These are phyloP conservation scores for Chlorops oryzae DNA, from an alignment of 1,140 invertebrate species.

Conservation along the genomic window DNA sequence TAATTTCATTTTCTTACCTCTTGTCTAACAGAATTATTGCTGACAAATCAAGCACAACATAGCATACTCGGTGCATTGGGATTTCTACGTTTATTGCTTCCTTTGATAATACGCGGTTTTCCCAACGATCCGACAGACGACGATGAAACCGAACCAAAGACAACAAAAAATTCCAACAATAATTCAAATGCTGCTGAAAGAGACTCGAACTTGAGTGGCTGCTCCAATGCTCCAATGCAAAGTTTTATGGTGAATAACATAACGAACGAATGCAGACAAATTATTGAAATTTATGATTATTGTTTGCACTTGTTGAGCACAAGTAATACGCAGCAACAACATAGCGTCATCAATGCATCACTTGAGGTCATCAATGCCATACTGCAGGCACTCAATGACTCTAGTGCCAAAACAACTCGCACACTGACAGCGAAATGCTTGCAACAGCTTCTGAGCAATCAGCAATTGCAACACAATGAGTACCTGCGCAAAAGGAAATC, in stretches of 20 bases:
- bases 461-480: conserved; percentile 46
- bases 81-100: conserved; percentile 58
- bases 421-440: conserved; percentile 36
- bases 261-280: conserved; percentile 32
- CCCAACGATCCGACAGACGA: conserved; percentile 29
- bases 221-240: conserved; percentile 11
- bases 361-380: conserved; percentile 69
- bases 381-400: conserved; percentile 51
- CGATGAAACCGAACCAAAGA: conserved; percentile 22
- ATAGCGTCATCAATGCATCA: conserved; percentile 69
- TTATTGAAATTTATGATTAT: conserved; percentile 67
- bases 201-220: conserved; percentile 16
- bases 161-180: conserved; percentile 5
- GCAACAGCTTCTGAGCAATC: conserved; percentile 50
- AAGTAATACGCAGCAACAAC: conserved; percentile 56
- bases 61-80: conserved; percentile 62
- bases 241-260: too few species aligned
- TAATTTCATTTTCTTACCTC: neutral
- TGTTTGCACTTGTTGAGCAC: conserved; percentile 60
- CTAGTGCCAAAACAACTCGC: conserved; percentile 47
- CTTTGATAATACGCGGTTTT: conserved; percentile 49
- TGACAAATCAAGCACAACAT: conserved; percentile 51
- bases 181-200: neutral
- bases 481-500: conserved; percentile 48
- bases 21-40: conserved; percentile 47